These are phyloP conservation scores for Agriopis aurantiaria DNA, from an alignment of 2,888 invertebrate species.

Conservation along the genomic window DNA sequence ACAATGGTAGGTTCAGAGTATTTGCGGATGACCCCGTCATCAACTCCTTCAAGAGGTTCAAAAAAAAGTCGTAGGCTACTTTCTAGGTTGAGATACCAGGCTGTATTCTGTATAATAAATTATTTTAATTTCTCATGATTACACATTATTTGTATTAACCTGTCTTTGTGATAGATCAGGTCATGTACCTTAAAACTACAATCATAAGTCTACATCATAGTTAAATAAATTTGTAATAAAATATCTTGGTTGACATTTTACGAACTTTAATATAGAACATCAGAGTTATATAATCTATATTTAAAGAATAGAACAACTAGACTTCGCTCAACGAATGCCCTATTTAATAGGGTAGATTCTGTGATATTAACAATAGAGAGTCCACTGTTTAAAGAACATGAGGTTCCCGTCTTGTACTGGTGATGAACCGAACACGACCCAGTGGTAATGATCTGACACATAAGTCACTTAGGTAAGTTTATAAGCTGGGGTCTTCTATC, in stretches of 20 bases:
- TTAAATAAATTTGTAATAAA: neutral
- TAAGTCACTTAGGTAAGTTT: conserved; percentile 3
- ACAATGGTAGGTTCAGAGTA: conserved; percentile 67
- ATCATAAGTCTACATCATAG: neutral
- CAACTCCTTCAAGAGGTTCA: conserved; percentile 67
- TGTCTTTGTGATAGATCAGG: neutral
- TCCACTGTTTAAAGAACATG: no score
- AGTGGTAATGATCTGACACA: neutral
- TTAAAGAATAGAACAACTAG: no score
- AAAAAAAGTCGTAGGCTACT: conserved; percentile 49
- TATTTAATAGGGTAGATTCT: no score
- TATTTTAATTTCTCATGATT: conserved; percentile 33
- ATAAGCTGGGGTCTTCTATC: conserved; percentile 74
- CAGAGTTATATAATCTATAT: no score
- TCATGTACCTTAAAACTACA: neutral
- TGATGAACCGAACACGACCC: neutral
- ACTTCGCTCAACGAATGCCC: no score
- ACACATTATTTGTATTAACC: conserved; percentile 1
- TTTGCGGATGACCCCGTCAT: conserved; percentile 79
- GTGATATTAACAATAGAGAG: no score
- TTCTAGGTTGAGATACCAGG: conserved; percentile 37
- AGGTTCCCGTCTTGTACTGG: no score
- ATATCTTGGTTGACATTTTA: neutral
- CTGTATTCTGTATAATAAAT: conserved; percentile 35
- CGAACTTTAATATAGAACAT: neutral